A percentile compares a stretch with the other conserved stretches of the same genome.
Conservation (phyloP, 2,888 invertebrate species). For the Zaprionus bogoriensis region DNA sequence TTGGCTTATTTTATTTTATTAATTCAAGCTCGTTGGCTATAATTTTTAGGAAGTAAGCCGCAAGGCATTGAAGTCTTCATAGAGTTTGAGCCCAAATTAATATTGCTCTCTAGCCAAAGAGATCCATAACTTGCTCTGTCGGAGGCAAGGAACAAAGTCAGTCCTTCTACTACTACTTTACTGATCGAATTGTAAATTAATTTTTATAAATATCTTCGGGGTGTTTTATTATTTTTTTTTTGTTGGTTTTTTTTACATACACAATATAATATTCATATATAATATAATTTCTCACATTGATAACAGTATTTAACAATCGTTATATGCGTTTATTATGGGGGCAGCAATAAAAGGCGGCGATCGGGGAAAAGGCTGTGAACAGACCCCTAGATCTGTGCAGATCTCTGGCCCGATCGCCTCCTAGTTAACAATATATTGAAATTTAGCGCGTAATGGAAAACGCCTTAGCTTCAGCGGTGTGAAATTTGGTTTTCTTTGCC, state of each 20-base stretch:
- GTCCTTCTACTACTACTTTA: background rate
- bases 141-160: too few species aligned
- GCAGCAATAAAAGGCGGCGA: background rate
- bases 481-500: background rate
- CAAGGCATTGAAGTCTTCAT: too few species aligned
- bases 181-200: background rate
- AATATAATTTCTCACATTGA: conserved; percentile 28
- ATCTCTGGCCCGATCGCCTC: conserved; percentile 9
- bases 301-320: conserved; percentile 62
- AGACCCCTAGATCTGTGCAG: too few species aligned
- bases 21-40: too few species aligned
- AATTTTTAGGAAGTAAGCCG: too few species aligned
- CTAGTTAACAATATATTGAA: conserved; percentile 30
- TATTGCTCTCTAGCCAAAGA: too few species aligned
- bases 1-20: too few species aligned
- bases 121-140: too few species aligned
- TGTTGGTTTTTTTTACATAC: too few species aligned
- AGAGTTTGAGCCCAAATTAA: too few species aligned
- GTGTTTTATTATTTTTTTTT: conserved; percentile 2
- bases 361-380: too few species aligned
- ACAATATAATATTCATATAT: too few species aligned
- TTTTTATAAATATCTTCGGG: background rate
- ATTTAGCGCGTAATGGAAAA: background rate
- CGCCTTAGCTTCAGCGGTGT: conserved; percentile 4
- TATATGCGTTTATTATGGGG: conserved; percentile 29